These are phyloP conservation scores for Pararge aegeria DNA, from an alignment of 1,140 invertebrate genomes.

Conservation along the genomic window DNA sequence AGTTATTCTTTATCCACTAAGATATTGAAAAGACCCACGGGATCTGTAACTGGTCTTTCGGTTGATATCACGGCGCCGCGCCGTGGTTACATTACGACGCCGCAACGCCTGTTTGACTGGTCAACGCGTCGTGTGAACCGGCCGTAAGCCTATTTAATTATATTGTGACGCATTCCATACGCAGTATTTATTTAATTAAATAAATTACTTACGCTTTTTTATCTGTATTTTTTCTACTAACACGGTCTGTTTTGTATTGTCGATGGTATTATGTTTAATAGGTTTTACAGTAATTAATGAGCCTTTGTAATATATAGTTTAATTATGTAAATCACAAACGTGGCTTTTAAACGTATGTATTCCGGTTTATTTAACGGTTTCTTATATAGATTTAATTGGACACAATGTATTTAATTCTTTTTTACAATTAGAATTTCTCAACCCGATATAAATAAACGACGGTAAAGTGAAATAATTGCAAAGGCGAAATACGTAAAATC, in stretches of 20 bases:
- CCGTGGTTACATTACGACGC: too few relatives aligned
- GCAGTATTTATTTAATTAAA: slow-evolving; percentile 68
- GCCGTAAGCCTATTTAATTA: slow-evolving; percentile 43
- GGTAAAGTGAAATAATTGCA: slow-evolving; percentile 18
- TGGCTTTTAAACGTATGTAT: slow-evolving; percentile 32
- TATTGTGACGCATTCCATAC: slow-evolving; percentile 68
- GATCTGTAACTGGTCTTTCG: too few relatives aligned
- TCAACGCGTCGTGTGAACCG: too few relatives aligned
- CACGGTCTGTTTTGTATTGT: slow-evolving; percentile 38
- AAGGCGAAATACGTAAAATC: too few relatives aligned
- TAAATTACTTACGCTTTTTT: slow-evolving; percentile 56
- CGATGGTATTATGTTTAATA: slow-evolving; percentile 45
- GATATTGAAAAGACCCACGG: too few relatives aligned
- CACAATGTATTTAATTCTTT: slow-evolving; percentile 46
- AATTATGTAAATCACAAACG: slow-evolving; percentile 30
- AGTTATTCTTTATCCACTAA: too few relatives aligned
- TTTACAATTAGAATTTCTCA: slow-evolving; percentile 29
- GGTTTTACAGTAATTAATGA: slow-evolving; percentile 30
- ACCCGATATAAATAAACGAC: slow-evolving; percentile 18
- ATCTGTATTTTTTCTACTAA: slow-evolving; percentile 42
- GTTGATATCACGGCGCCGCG: too few relatives aligned
- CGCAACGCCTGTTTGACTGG: too few relatives aligned
- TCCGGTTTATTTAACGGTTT: slow-evolving; percentile 10
- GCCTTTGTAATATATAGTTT: slow-evolving; percentile 32
- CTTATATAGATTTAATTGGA: slow-evolving; percentile 36